These are phyloP conservation scores for Sciaenops ocellatus DNA, from an alignment of 2,797 vertebrate genomes.

Conservation along the genomic window DNA sequence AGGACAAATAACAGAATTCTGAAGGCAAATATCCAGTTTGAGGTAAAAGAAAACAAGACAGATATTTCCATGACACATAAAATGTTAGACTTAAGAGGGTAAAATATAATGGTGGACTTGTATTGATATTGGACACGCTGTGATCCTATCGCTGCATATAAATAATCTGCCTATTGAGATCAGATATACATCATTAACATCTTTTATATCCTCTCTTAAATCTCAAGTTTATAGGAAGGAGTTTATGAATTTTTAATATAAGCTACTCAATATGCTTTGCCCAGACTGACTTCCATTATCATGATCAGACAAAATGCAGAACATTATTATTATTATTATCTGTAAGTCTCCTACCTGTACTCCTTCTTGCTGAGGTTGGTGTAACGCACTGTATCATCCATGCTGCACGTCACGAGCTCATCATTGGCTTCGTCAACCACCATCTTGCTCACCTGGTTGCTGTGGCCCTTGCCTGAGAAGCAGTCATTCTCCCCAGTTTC, in stretches of 20 bases:
- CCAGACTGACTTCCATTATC: background rate
- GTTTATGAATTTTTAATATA: too few species aligned
- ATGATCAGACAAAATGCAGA: background rate
- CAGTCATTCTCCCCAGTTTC: constrained; percentile 91
- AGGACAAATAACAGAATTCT: background rate
- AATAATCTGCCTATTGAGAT: too few species aligned
- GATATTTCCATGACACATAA: background rate
- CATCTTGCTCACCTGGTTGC: constrained; percentile 94
- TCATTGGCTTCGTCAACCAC: constrained; percentile 78
- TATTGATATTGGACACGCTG: background rate
- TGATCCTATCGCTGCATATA: background rate
- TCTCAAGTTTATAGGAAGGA: too few species aligned
- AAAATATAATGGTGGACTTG: background rate
- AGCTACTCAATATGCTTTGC: too few species aligned
- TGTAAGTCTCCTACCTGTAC: constrained; percentile 87
- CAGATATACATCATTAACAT: too few species aligned
- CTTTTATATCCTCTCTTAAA: too few species aligned
- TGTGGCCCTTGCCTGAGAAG: constrained; percentile 94
- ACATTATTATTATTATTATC: background rate
- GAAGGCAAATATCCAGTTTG: background rate
- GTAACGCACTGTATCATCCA: constrained; percentile 96
- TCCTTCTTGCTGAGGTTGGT: constrained; percentile 87
- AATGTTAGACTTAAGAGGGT: background rate
- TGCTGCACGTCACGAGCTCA: constrained; percentile 93
- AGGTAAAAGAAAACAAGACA: background rate